Evolutionary conservation across 2,113 vertebrate genomes (phyloP), one percentile per base, ranked within the genome.

Genomic region (Colius striatus): DNA sequence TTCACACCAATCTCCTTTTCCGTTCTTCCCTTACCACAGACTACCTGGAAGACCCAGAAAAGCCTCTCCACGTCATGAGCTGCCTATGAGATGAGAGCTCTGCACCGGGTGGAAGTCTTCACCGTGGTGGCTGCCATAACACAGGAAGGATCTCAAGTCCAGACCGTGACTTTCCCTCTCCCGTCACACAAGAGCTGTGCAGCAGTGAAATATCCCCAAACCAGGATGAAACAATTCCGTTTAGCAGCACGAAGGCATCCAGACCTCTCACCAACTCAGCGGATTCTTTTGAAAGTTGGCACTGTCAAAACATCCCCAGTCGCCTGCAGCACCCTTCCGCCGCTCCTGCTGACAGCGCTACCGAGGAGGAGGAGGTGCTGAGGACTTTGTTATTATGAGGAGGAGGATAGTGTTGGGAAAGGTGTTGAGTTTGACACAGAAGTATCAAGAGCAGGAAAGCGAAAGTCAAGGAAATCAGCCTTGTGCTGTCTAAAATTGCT

Each of bases 351-450:
- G 96, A 97, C 96, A 95, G 95, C 62, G 58, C 95, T 93, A 93
- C 95, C 68, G 95, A 96, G 93, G 94, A 97, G 95, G 95, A 93
- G 95, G 94, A 97, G 94, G 95, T 91, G 95, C 93, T 92, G 96
- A 96, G 86, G 74, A 95, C 95, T 96, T 96, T 89, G 96, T 96
- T 96, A 96, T 96, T 84, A 95, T 81, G 94, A 96, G 93, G 94
- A 97, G 96, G 94, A 96, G 94, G 95, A 87, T 92, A 95, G 96
- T 92, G 95, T 92, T 96, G 92, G 89, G 88, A 97, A 95, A 96
- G 94, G 96, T 97, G 96, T 96, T 96, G 95, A 95, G 93, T 93
- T 96, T 96, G 96, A 97, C 96, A 97, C 93, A 92, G 76, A 91
- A 90, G 84, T 92, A 95, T 89, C 89, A 72, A 93, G 94, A 91